Base-by-base conservation (phyloP, 53 echinoderm and acorn worm species). In the Paelopatides confundens region DNA sequence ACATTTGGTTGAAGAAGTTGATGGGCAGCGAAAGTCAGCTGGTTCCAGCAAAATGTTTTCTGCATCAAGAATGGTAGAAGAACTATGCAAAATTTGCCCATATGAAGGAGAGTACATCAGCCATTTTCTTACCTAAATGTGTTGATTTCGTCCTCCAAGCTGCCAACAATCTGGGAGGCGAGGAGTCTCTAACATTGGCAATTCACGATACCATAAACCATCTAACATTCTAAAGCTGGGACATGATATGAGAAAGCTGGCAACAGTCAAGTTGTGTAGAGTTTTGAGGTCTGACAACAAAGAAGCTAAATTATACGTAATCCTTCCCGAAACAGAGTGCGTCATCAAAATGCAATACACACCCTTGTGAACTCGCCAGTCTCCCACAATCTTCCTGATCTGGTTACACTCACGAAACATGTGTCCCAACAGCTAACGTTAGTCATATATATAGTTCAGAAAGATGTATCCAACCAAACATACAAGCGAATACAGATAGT, bases 21-120 rank as follows among this genome's bases (percentile, higher is more conserved):
- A 28, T 65, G 69, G 71, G 11, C 40, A 28, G 28, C 63, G 88
- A 79, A 85, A 87, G 30, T 64, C 63, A 2, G 31, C 63, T 34
- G 51, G 63, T 23, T 81, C 93, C 30, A 69, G 89, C 33, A 93
- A 93, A 35, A 93, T 93, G 93, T 81, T 89, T 81, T 71, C 69
- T 32, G 35, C 79, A 62, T 81, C 89, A 71, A 69, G 86, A 46
- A 64, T 89, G 48, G 63, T 89, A 8, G 63, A 86, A 40, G 62
- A 71, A 81, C 78, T 89, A 31, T 52, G 89, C 38, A 12, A 89
- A 49, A 50, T 89, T 70, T 86, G 78, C 39, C 77, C 82, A 35
- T 86, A 89, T 15, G 74, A 81, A 1, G 86, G 88, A 36, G 38
- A 51, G 11, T 69, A 53, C 28, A 69, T 92, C 51, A 65, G 65